Base-by-base conservation (phyloP, 2,113 vertebrate genomes). In the Lota lota region DNA sequence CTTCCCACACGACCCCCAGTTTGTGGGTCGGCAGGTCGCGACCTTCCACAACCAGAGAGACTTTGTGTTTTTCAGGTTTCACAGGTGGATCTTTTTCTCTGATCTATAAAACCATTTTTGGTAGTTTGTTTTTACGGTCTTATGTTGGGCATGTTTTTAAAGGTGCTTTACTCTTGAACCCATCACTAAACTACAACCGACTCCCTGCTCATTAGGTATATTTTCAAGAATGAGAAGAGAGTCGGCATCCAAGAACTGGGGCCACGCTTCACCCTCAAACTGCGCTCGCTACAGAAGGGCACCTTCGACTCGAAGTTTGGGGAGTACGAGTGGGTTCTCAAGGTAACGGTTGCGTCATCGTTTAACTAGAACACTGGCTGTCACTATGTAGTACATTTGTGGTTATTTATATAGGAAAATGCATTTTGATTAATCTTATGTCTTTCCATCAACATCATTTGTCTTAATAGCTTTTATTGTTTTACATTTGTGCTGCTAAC, bases 41-140 rank as follows among this genome's bases (percentile, higher is more conserved):
- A 99, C 97, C 3, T 98, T 99, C 82, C 97, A 99, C 83, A 99
- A 99, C 87, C 97, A 99, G 76, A 89, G 97, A 69, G 97, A 99
- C 85, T 99, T 97, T 79, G 89, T 99, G 73, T 99, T 99, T 70
- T 99, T 99, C 86, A 90, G 97, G 88, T 99, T 96, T 85, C 97
- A 99, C 87, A 95, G 97, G 97, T 99, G 36, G 3, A 24, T 64
- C 51, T 72, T 15, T 21, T 2, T n/a, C 64, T 4, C 50, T n/a
- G 22, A 47, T 47, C 8, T 47, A 47, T 47, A 11, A 33, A 33
- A 4, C 28, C 28, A 3, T 33, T 33, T 33, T 7, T 47, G 10
- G 7, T 47, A 2, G 40, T 47, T 10, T 11, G 40, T 47, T 47
- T 47, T 47, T 47, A 14, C 40, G 0, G 40, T 11, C 10, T 47